Evolutionary conservation across 2,113 vertebrate genomes (phyloP), one percentile per base, ranked within the genome.

Genomic region (Mustela lutreola): DNA sequence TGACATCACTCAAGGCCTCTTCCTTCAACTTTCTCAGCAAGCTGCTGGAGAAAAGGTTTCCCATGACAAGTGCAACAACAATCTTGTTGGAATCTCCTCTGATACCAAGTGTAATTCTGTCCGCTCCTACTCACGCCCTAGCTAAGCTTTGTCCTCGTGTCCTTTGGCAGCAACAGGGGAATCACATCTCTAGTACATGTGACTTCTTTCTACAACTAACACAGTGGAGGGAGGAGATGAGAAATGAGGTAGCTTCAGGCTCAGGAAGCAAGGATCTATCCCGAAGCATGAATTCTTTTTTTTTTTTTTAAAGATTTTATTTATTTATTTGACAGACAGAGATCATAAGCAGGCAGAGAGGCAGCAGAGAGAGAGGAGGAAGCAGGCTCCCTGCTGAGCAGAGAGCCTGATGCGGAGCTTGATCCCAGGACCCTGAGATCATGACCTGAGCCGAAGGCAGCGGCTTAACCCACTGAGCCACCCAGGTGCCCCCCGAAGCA

Each of bases 11-110:
- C 50, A 33, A 93, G 93, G 80, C 22, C 73, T 93, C 60, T 84
- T 75, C 7, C 95, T 71, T 53, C 95, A 85, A 65, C 24, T 71
- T 70, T 42, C 31, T 5, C n/a, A 97, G 87, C 16, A 95, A 89
- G n/a, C 67, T 88, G 63, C 9, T 60, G 58, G 7, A 70, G 79
- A 80, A 79, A 94, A 94, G 31, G 39, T 84, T 78, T 96, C 50
- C 78, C 48, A 11, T n/a, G 86, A 95, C 80, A 62, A 91, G 50
- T 48, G 45, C 83, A 81, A 94, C 0, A 73, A 19, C 6, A 5
- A 42, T 26, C 22, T 60, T 33, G 16, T 2, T 65, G 63, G 65
- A 73, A 81, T 78, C 60, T 95, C 65, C 26, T 93, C 42, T 36
- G 45, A 73, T 28, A 53, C 12, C 11, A 19, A 63, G 48, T 56